A percentile compares a stretch with the other conserved stretches of the same genome.
Conservation (phyloP, 2,797 vertebrate species). For the Limnodromus scolopaceus region DNA sequence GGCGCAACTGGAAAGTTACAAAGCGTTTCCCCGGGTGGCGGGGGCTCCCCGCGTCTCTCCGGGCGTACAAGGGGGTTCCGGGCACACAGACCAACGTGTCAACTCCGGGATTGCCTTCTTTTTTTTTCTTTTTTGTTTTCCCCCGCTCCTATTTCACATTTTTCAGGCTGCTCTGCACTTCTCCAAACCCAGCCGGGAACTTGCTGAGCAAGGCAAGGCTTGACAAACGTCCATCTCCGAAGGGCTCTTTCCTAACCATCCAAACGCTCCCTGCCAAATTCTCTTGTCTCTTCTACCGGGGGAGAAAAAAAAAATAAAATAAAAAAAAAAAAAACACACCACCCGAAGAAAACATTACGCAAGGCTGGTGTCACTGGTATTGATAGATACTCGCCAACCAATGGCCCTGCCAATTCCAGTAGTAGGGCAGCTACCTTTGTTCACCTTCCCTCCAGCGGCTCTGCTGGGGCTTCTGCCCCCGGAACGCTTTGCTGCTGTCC, state of each 20-base stretch:
- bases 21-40: background rate
- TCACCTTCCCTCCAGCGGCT: background rate
- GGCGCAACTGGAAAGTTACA: constrained; percentile 1
- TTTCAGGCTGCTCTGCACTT: background rate
- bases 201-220: background rate
- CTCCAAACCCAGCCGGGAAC: background rate
- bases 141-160: background rate
- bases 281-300: background rate
- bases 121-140: too few species aligned
- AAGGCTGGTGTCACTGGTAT: constrained; percentile 17
- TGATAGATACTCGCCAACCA: background rate
- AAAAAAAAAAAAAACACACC: constrained; percentile 19
- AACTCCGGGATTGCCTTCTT: background rate
- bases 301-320: background rate
- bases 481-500: background rate
- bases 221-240: constrained; percentile 24
- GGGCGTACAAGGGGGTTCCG: background rate
- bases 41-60: background rate
- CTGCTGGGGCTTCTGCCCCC: too few species aligned
- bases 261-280: constrained; percentile 26
- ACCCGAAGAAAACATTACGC: constrained; percentile 43
- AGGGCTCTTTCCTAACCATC: constrained; percentile 3
- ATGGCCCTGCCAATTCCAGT: background rate
- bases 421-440: background rate
- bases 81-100: background rate